phyloP scores from a whole-genome alignment of 2,888 invertebrate genomes.

The Trissolcus japonicus region DNA sequence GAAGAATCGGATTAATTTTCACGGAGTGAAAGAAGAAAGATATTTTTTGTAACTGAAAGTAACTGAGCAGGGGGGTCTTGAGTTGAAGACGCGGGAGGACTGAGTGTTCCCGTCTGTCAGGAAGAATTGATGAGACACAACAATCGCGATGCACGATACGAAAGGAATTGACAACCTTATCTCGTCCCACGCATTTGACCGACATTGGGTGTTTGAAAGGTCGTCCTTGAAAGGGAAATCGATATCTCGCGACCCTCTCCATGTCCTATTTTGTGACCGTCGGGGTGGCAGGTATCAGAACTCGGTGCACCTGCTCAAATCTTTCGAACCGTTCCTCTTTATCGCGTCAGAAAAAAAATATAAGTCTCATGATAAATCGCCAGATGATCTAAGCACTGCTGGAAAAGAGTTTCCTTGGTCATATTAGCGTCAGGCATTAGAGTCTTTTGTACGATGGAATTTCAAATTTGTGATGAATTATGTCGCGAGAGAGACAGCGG shows the following conservation, averaged over 20 bases:
- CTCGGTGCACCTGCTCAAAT: neutral
- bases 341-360: neutral
- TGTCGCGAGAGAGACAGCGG: slow-evolving; percentile 36
- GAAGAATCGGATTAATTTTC: too few species aligned
- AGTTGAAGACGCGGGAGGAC: too few species aligned
- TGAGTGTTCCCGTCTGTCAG: neutral
- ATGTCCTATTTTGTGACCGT: slow-evolving; percentile 48
- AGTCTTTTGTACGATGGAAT: slow-evolving; percentile 15
- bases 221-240: slow-evolving; percentile 57
- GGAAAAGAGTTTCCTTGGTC: neutral
- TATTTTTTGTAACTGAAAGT: too few species aligned
- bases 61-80: too few species aligned
- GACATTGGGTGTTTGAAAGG: slow-evolving; percentile 52
- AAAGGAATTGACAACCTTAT: slow-evolving; percentile 47
- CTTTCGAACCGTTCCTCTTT: neutral
- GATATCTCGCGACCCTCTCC: slow-evolving; percentile 54
- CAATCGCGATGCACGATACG: slow-evolving; percentile 18
- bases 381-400: neutral
- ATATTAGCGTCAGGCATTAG: too few species aligned
- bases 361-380: neutral
- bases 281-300: slow-evolving; percentile 42
- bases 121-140: slow-evolving; percentile 12
- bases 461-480: slow-evolving; percentile 22
- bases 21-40: too few species aligned
- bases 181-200: slow-evolving; percentile 48